These are phyloP conservation scores for Dicyrtomina minuta DNA, from an alignment of 2,888 invertebrate species.

Conservation along the genomic window DNA sequence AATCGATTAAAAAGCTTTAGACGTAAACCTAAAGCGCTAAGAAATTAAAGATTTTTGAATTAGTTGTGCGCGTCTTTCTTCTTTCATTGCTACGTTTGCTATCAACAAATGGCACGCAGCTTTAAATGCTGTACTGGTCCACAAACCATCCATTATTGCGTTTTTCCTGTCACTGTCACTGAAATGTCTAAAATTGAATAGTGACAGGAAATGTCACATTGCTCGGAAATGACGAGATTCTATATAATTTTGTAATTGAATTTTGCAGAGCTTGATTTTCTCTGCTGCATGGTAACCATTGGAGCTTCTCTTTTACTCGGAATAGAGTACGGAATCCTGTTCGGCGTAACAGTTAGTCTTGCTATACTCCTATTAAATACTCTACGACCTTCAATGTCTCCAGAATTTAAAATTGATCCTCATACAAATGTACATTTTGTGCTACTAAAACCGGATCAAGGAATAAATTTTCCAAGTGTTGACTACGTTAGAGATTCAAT, in stretches of 20 bases:
- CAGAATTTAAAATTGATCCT: constrained; percentile 68
- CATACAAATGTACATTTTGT: constrained; percentile 36
- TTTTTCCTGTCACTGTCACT: too few species aligned
- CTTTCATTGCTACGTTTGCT: too few species aligned
- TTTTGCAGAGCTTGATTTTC: constrained; percentile 74
- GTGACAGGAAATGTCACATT: too few species aligned
- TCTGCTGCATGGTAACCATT: constrained; percentile 83
- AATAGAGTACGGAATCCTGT: constrained; percentile 81
- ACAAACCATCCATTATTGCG: too few species aligned
- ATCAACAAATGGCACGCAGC: too few species aligned
- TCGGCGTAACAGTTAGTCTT: constrained; percentile 78
- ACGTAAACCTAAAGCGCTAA: too few species aligned
- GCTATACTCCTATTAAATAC: constrained; percentile 82
- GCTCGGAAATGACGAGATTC: too few species aligned
- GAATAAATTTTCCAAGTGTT: constrained; percentile 46
- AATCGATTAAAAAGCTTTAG: too few species aligned
- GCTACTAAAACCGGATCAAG: constrained; percentile 38
- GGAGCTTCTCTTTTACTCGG: constrained; percentile 77
- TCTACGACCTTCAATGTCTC: constrained; percentile 76
- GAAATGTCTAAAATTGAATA: too few species aligned
- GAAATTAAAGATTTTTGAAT: too few species aligned
- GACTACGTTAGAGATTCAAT: constrained; percentile 43
- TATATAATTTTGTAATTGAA: constrained; percentile 6
- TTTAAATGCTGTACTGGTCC: too few species aligned
- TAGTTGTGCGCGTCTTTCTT: too few species aligned